Base-by-base conservation (phyloP, 2,888 invertebrate genomes). In the Parnassius smintheus region DNA sequence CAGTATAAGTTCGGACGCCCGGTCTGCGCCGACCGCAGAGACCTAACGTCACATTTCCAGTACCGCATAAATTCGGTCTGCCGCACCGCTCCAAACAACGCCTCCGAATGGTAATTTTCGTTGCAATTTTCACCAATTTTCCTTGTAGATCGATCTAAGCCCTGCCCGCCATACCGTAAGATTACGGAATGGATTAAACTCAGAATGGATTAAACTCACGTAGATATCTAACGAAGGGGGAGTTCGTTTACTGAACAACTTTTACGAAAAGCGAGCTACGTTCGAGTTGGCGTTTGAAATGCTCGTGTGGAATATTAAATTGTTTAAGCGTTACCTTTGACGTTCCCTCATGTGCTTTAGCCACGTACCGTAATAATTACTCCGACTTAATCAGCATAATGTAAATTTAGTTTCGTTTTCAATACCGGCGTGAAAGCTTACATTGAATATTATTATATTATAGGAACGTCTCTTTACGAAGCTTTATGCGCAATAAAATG, bases 271-370 rank as follows among this genome's bases (percentile, higher is more conserved):
- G 84, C 81, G 83, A 82, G 82, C 82, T 80, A 84, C 86, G 87
- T 88, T 88, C 82, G 86, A 88, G 88, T 87, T 89, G 81, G 80
- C 86, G 84, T 86, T 89, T 86, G 81, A 85, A 89, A 88, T 87
- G 85, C 87, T 83, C 84, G 88, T 88, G 87, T 82, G 78, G 91
- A 91, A 91, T 91, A 91, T 90, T 88, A 91, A 91, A 90, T 90
- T 89, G 88, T 88, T 90, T 88, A 89, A 90, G 86, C 82, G 86
- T 84, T 88, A 85, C 88, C 86, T 88, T 86, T 85, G 84, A 86
- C 83, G 81, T 79, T 76, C 80, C 80, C 81, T 75, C 75, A 71
- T 75, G 70, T 77, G 77, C 76, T 76, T 78, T 77, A 79, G 74
- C 80, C 82, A 81, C 83, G 82, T 85, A 81, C 79, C 76, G 80